Evolutionary conservation across 2,888 invertebrate genomes (phyloP).

Genomic region (Dermolepida albohirtum): DNA sequence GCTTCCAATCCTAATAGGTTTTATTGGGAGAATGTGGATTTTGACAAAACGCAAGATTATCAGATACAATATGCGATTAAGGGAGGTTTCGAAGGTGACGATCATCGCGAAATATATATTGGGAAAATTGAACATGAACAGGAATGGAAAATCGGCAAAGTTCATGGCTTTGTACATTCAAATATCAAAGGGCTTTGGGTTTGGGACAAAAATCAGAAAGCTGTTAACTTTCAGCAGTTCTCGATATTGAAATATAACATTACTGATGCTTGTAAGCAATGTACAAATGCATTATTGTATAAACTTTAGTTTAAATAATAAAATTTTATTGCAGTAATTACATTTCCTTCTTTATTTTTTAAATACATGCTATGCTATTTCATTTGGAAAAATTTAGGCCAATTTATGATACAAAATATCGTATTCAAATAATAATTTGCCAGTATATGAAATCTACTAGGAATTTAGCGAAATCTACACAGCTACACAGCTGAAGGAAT

Average conservation of each 20-base stretch:
- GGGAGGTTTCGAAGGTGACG: slow-evolving; percentile 2
- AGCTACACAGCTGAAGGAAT: too few species aligned
- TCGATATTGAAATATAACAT: slow-evolving; percentile 10
- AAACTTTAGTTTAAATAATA: too few species aligned
- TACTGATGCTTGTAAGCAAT: not conserved
- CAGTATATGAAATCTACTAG: too few species aligned
- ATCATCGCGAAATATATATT: not conserved
- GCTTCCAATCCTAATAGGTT: not conserved
- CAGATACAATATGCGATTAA: slow-evolving; percentile 23
- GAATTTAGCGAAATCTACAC: too few species aligned
- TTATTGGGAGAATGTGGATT: slow-evolving; percentile 23
- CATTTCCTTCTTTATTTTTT: too few species aligned
- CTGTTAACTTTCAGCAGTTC: not conserved
- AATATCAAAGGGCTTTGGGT: not conserved
- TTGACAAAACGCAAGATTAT: not conserved
- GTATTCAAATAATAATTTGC: too few species aligned
- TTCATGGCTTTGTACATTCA: not conserved
- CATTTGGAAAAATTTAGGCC: too few species aligned
- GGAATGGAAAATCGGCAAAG: slow-evolving; percentile 21
- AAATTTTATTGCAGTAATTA: too few species aligned
- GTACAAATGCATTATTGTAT: not conserved
- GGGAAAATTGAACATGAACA: not conserved
- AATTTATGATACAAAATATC: too few species aligned
- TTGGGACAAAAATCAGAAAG: not conserved
- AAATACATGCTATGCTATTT: too few species aligned